These are phyloP conservation scores for Rhynchonycteris naso DNA, from an alignment of 2,797 vertebrate genomes.

Conservation along the genomic window DNA sequence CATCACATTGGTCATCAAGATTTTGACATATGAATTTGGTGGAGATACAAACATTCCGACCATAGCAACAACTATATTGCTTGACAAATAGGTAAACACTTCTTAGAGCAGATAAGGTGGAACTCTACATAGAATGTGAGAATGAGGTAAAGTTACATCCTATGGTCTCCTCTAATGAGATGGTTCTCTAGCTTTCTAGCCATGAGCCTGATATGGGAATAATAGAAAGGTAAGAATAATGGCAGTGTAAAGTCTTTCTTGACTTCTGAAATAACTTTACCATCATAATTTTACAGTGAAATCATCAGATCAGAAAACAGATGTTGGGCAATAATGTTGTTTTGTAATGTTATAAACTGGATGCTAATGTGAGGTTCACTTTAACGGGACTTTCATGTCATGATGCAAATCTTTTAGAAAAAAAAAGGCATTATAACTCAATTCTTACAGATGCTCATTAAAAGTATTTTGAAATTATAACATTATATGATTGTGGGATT, in stretches of 20 bases:
- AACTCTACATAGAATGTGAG: neutral
- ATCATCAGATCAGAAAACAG: conserved; percentile 72
- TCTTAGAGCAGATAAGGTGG: neutral
- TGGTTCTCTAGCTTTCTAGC: neutral
- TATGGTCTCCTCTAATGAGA: neutral
- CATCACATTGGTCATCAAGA: neutral
- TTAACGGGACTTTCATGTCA: conserved; percentile 63
- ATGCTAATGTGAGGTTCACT: conserved; percentile 63
- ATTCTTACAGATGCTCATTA: conserved; percentile 74
- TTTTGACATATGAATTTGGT: neutral
- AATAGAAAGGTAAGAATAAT: conserved; percentile 52
- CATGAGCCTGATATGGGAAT: neutral
- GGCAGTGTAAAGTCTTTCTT: neutral
- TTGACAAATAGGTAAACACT: conserved; percentile 10
- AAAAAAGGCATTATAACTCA: conserved; percentile 70
- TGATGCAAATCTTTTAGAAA: conserved; percentile 69
- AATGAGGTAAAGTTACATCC: neutral
- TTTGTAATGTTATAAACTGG: conserved; percentile 69
- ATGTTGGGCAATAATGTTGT: conserved; percentile 68
- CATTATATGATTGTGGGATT: conserved; percentile 66
- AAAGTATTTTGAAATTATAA: conserved; percentile 75
- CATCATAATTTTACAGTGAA: conserved; percentile 50
- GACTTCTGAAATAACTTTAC: conserved; percentile 60
- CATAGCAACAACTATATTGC: neutral
- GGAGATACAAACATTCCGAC: neutral